Conservation (phyloP, 2,888 invertebrate species). For the Brachypalpus laphriformis region DNA sequence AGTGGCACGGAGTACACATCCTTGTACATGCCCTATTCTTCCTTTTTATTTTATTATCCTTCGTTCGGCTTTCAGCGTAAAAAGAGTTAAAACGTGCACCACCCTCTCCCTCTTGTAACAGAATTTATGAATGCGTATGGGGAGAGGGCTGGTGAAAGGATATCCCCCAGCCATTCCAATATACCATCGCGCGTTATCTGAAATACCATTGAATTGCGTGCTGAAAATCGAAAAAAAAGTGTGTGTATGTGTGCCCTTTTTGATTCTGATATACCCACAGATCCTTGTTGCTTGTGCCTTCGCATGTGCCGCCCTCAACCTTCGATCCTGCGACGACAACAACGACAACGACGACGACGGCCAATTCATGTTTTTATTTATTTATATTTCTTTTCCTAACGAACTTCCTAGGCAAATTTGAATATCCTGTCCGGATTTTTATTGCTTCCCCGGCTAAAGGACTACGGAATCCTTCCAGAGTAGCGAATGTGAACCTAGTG, state of each 20-base stretch:
- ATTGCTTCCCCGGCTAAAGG: slow-evolving; percentile 58
- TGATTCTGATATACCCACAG: slow-evolving; percentile 19
- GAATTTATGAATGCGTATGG: slow-evolving; percentile 65
- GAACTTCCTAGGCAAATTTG: slow-evolving; percentile 74
- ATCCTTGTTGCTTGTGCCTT: slow-evolving; percentile 1
- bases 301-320: background rate
- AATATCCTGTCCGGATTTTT: slow-evolving; percentile 70
- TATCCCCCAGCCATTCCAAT: slow-evolving; percentile 26
- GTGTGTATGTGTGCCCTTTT: slow-evolving; percentile 8
- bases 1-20: background rate
- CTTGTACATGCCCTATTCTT: background rate
- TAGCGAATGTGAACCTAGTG: slow-evolving; percentile 6
- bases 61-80: slow-evolving; percentile 51
- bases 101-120: background rate
- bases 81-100: slow-evolving; percentile 58
- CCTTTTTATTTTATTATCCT: slow-evolving; percentile 62
- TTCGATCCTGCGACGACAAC: slow-evolving; percentile 11
- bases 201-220: slow-evolving; percentile 69
- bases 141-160: slow-evolving; percentile 37
- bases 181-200: slow-evolving; percentile 37
- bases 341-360: slow-evolving; percentile 19
- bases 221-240: slow-evolving; percentile 57
- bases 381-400: slow-evolving; percentile 67
- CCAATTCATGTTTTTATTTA: slow-evolving; percentile 71
- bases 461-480: slow-evolving; percentile 26